These are phyloP conservation scores for Gallinago solitaria DNA, from an alignment of 2,797 vertebrate genomes.

Conservation along the genomic window DNA sequence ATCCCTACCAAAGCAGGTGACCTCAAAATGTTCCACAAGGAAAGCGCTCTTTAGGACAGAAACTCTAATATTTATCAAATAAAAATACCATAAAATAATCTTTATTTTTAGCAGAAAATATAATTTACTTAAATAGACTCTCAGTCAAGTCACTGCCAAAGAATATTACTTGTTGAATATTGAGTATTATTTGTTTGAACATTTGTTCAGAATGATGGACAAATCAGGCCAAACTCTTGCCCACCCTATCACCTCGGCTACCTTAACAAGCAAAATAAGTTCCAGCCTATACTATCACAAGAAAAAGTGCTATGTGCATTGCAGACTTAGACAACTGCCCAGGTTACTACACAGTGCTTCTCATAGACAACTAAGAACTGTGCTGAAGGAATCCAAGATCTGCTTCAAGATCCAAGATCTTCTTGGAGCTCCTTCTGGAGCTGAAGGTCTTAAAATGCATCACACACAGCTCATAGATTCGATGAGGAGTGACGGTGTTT, in stretches of 20 bases:
- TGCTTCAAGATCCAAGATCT: not conserved
- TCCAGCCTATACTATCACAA: not conserved
- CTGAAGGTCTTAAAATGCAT: not conserved
- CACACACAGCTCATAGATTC: not conserved
- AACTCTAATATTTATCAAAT: not conserved
- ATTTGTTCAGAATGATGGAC: not conserved
- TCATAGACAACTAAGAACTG: not conserved
- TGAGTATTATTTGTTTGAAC: not conserved
- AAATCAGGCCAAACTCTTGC: not conserved
- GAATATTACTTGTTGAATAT: not conserved
- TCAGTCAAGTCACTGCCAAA: not conserved
- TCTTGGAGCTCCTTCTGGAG: no score
- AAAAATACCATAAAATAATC: not conserved
- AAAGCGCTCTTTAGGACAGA: not conserved
- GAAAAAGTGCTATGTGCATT: not conserved
- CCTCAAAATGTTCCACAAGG: not conserved
- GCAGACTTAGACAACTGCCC: not conserved
- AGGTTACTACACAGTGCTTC: not conserved
- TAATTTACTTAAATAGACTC: not conserved
- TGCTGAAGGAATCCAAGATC: not conserved
- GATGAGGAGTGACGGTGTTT: not conserved
- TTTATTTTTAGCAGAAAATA: not conserved
- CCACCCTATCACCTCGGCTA: not conserved
- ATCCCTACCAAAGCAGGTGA: not conserved
- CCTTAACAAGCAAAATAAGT: not conserved